A percentile compares a stretch with the other conserved stretches of the same genome.
phyloP scores from a whole-genome alignment of 2,113 vertebrate species.

The Lycocorax pyrrhopterus region DNA sequence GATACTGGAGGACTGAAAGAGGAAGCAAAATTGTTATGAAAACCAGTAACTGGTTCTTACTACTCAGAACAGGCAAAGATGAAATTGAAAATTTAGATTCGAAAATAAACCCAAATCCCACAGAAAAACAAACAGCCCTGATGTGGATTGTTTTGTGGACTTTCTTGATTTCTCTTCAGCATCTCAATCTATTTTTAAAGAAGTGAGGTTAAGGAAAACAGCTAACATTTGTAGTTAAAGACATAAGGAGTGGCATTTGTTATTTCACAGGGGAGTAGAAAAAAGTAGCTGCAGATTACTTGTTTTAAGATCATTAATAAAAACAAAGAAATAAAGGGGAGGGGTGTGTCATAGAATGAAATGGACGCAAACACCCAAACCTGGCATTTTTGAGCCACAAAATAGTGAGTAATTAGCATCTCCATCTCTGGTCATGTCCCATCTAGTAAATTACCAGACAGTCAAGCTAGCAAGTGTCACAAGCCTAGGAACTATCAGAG shows the following conservation, averaged over 20 bases:
- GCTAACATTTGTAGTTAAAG: background rate
- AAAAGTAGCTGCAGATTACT: background rate
- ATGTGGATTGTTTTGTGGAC: background rate
- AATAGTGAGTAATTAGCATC: background rate
- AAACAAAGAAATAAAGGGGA: background rate
- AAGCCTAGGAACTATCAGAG: background rate
- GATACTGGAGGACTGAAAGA: slow-evolving; percentile 88
- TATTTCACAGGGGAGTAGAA: background rate
- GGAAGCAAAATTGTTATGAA: background rate
- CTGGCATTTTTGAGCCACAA: background rate
- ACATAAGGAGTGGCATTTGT: background rate
- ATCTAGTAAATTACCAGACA: background rate
- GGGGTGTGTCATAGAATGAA: background rate
- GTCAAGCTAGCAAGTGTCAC: background rate
- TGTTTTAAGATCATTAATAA: background rate
- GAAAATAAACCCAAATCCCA: background rate
- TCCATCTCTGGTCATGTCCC: background rate
- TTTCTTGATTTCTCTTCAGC: background rate
- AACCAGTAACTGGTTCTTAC: background rate
- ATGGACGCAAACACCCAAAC: background rate
- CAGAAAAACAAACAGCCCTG: background rate
- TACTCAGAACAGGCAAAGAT: background rate
- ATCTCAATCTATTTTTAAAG: background rate
- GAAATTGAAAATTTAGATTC: background rate
- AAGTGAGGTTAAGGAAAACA: background rate